A percentile compares a stretch with the other conserved stretches of the same genome.
Evolutionary conservation across 2,888 invertebrate species (phyloP).

Genomic region (Himalopsyche japonica): DNA sequence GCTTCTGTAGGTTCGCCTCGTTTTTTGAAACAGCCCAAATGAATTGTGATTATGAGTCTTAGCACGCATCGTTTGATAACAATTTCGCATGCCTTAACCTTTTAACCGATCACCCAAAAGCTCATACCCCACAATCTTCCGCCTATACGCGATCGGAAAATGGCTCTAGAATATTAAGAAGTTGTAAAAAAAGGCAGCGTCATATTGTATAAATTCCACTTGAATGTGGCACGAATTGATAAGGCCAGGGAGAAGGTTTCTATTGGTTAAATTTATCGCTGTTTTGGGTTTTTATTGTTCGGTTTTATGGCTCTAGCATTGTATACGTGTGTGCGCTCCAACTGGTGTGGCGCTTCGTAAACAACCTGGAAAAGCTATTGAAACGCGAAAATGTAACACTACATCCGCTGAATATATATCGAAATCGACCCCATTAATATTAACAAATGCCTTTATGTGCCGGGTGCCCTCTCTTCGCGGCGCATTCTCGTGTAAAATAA

Average conservation of each 20-base stretch:
- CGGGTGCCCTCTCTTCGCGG: constrained; percentile 12
- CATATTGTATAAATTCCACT: constrained; percentile 54
- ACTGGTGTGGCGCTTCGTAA: constrained; percentile 29
- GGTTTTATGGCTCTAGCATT: constrained; percentile 56
- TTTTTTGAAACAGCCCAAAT: background rate
- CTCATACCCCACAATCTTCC: constrained; percentile 12
- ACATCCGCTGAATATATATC: constrained; percentile 35
- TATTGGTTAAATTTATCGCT: constrained; percentile 58
- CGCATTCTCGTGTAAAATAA: constrained; percentile 29
- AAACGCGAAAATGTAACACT: constrained; percentile 35
- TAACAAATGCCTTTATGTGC: constrained; percentile 36
- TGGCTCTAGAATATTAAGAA: constrained; percentile 38
- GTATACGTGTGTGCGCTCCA: constrained; percentile 34
- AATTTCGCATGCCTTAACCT: background rate
- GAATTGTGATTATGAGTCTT: background rate
- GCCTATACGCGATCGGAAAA: constrained; percentile 28
- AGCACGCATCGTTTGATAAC: background rate
- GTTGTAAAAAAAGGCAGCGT: constrained; percentile 47
- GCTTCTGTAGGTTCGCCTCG: background rate
- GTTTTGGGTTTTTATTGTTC: constrained; percentile 64
- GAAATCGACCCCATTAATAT: constrained; percentile 36
- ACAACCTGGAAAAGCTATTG: constrained; percentile 39
- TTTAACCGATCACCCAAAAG: background rate
- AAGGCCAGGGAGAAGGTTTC: constrained; percentile 48
- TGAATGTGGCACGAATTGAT: constrained; percentile 51